These are phyloP conservation scores for Caenorhabditis sp. DNA, from an alignment of 2,888 invertebrate genomes.

Conservation along the genomic window DNA sequence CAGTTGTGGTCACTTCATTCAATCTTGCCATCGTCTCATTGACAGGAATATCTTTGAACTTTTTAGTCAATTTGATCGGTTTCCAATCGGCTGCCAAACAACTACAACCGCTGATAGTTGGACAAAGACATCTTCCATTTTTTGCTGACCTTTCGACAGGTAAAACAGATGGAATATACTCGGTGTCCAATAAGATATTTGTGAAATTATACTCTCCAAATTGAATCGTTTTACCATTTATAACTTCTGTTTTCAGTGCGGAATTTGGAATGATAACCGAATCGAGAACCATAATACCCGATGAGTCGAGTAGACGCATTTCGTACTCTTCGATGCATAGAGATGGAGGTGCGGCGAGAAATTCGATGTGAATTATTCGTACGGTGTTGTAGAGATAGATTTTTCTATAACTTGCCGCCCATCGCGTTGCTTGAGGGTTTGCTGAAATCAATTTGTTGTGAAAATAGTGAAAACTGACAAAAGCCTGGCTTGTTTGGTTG, in stretches of 20 bases:
- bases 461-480: neutral
- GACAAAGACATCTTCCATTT: slow-evolving; percentile 62
- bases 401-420: slow-evolving; percentile 69
- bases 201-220: slow-evolving; percentile 69
- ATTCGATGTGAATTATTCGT: slow-evolving; percentile 64
- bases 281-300: slow-evolving; percentile 57
- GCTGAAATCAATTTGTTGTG: slow-evolving; percentile 40
- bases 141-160: slow-evolving; percentile 64
- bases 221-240: slow-evolving; percentile 51
- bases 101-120: slow-evolving; percentile 61
- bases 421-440: slow-evolving; percentile 64
- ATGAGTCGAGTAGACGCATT: slow-evolving; percentile 65
- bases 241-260: slow-evolving; percentile 56
- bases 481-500: too few species aligned
- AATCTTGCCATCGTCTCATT: neutral
- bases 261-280: slow-evolving; percentile 45
- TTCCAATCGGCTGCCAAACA: slow-evolving; percentile 69
- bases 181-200: slow-evolving; percentile 57
- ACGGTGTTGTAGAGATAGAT: slow-evolving; percentile 60
- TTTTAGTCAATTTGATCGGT: slow-evolving; percentile 46
- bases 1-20: neutral
- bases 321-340: slow-evolving; percentile 69
- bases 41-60: neutral
- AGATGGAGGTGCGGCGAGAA: slow-evolving; percentile 66
- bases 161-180: slow-evolving; percentile 67